Evolutionary conservation across 1,140 invertebrate genomes (phyloP).

Genomic region (Zeugodacus cucurbitae): DNA sequence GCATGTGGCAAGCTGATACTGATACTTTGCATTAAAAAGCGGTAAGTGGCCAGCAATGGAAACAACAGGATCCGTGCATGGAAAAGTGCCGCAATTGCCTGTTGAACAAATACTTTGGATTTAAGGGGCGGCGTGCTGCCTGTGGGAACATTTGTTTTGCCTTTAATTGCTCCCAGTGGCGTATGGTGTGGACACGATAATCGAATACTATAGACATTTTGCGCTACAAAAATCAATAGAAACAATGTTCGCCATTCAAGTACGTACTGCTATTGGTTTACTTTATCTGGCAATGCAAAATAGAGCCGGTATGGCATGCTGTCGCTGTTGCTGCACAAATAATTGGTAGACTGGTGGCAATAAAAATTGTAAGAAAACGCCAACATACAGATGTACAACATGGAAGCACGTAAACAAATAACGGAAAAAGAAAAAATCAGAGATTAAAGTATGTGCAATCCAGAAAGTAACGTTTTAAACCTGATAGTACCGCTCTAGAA

Average conservation of each 20-base stretch:
- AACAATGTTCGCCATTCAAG: background rate
- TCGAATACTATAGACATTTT: background rate
- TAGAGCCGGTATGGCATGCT: background rate
- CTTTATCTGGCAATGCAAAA: background rate
- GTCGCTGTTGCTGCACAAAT: background rate
- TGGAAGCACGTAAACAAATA: background rate
- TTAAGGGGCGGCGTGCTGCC: background rate
- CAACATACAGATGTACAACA: background rate
- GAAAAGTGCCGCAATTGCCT: background rate
- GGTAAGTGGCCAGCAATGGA: background rate
- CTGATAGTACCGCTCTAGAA: constrained; percentile 29
- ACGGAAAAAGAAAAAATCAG: background rate
- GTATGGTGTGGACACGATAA: background rate
- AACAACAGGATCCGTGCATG: too few species aligned
- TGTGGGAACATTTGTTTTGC: constrained; percentile 26
- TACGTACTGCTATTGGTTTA: background rate
- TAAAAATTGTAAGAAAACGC: background rate
- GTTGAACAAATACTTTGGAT: background rate
- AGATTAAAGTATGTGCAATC: background rate
- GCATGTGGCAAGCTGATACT: background rate
- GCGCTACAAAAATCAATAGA: background rate
- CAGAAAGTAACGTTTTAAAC: constrained; percentile 42
- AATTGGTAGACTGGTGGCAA: background rate
- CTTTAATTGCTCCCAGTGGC: constrained; percentile 17
- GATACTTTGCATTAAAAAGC: background rate